phyloP scores from a whole-genome alignment of 2,797 vertebrate genomes.

The Dendrocincla fuliginosa region DNA sequence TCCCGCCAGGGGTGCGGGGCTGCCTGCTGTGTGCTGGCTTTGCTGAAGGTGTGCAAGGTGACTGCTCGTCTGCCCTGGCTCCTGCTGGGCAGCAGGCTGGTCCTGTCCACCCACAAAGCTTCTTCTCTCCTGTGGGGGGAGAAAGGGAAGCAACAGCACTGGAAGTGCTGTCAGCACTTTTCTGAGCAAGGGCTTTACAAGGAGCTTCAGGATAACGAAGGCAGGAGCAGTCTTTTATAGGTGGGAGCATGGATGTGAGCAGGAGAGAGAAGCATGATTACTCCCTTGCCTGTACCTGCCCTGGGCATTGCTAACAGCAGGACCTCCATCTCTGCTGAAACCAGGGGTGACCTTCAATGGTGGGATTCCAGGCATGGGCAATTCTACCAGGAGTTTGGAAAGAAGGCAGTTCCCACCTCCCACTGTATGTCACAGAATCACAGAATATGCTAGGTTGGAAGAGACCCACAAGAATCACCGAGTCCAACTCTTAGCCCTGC shows the following conservation, averaged over 20 bases:
- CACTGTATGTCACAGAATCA: not conserved
- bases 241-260: not conserved
- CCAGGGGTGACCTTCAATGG: not conserved
- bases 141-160: not conserved
- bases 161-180: not conserved
- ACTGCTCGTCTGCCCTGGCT: not conserved
- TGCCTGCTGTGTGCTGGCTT: not conserved
- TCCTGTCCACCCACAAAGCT: not conserved
- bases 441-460: not conserved
- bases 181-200: not conserved
- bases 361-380: not conserved
- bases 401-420: not conserved
- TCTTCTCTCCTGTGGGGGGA: not conserved
- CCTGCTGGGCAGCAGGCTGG: not conserved
- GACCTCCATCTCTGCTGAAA: not conserved
- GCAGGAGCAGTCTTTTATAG: not conserved
- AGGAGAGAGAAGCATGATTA: accelerated
- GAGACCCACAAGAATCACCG: not conserved
- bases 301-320: not conserved
- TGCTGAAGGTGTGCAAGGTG: not conserved
- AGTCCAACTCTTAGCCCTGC: not conserved
- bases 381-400: not conserved
- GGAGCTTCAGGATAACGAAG: not conserved
- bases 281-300: not conserved
- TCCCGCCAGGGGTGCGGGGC: accelerated